Conservation (phyloP, 2,888 invertebrate species). For the Hybos culiciformis region DNA sequence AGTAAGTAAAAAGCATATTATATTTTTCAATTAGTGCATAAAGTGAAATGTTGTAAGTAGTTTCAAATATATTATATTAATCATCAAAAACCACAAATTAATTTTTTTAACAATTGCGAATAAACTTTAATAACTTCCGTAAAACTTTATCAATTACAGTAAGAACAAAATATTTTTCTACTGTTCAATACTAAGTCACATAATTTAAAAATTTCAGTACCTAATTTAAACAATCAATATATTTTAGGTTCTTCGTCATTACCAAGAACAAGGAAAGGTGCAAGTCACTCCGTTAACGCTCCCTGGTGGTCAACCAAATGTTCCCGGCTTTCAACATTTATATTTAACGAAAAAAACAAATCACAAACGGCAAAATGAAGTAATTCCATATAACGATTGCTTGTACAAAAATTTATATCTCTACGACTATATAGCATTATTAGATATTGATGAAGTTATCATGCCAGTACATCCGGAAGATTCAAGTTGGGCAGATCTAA, state of each 20-base stretch:
- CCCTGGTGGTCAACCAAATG: constrained; percentile 82
- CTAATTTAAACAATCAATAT: too few relatives aligned
- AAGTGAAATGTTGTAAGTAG: too few relatives aligned
- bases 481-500: constrained; percentile 59
- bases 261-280: constrained; percentile 50
- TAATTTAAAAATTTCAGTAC: too few relatives aligned
- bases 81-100: too few relatives aligned
- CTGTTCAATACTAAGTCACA: too few relatives aligned
- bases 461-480: constrained; percentile 67
- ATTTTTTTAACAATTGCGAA: too few relatives aligned
- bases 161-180: too few relatives aligned
- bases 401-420: constrained; percentile 83
- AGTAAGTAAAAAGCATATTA: too few relatives aligned
- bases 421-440: constrained; percentile 77
- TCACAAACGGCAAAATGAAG: constrained; percentile 86
- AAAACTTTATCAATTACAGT: too few relatives aligned
- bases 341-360: constrained; percentile 83
- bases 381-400: constrained; percentile 94
- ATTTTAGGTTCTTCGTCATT: constrained; percentile 44
- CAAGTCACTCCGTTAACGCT: constrained; percentile 68
- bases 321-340: constrained; percentile 75
- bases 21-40: too few relatives aligned
- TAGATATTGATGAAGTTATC: constrained; percentile 91
- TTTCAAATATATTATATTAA: too few relatives aligned
- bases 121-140: too few relatives aligned